Base-by-base conservation (phyloP, 37 sponge, comb jelly and placozoan genomes). In the Hexactinellida sp. region DNA sequence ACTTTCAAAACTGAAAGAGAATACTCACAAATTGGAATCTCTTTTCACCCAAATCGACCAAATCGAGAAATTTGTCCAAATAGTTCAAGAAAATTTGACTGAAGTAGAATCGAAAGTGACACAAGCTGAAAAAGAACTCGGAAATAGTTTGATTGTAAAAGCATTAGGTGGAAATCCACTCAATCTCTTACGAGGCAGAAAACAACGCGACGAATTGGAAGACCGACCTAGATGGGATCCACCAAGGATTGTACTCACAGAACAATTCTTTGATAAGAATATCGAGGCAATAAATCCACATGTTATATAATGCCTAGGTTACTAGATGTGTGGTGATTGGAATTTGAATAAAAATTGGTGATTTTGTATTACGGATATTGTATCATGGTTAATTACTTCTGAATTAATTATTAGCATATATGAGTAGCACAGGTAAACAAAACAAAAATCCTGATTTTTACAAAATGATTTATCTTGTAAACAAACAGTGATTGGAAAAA, bases 81-180 rank as follows among this genome's bases (percentile, higher is more conserved):
- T 63, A 32, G 76, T 63, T 3, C 21, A 63, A 25, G 76, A 63
- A 3, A 63, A 63, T 63, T 3, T 63, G 21, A 25, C 76, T 21
- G 76, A 63, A n/a, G 13, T 63, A 63, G 76, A 63, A 63, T 63
- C 76, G 34, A 63, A 63, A 63, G 76, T 63, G 30, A n/a, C 13
- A 25, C 76, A 63, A n/a, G 76, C 76, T 25, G 76, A 63, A n/a
- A 63, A 63, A 23, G 76, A 63, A n/a, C 34, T 63, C 5, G 76
- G 76, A 10, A 63, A 63, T n/a, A 63, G 13, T 23, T 25, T 63
- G 28, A 10, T 63, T 3, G 28, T 63, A 32, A 63, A 63, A n/a
- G 76, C 76, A 63, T 63, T 63, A 10, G 30, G 28, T 63, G 76
- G 28, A 10, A 63, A 63, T 28, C 76, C 76, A 28, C 30, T 63